Percentiles rank a stretch among this genome's conserved stretches.
Evolutionary conservation across 64 coral and sea anemone genomes (phyloP).

Genomic region (Catalaphyllia jardinei): DNA sequence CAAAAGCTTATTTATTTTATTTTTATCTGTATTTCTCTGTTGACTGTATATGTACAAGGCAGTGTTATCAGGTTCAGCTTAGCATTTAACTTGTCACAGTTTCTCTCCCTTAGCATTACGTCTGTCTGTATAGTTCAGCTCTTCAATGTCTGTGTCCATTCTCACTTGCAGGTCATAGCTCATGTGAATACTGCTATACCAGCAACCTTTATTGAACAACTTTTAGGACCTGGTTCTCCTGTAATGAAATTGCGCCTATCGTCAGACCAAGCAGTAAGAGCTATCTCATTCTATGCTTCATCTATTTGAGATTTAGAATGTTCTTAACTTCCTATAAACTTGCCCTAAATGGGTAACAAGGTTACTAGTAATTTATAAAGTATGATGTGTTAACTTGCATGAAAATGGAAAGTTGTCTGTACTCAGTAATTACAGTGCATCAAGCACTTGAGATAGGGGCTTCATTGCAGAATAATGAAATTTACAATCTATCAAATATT

Average conservation of each 20-base stretch:
- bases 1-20: too few relatives aligned
- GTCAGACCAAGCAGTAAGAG: constrained; percentile 91
- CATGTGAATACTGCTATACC: constrained; percentile 81
- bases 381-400: too few relatives aligned
- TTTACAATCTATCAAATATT: too few relatives aligned
- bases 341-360: neutral
- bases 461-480: too few relatives aligned
- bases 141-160: neutral
- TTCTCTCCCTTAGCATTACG: neutral
- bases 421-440: too few relatives aligned
- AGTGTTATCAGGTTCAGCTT: neutral
- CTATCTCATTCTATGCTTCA: neutral
- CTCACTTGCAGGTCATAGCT: constrained; percentile 61
- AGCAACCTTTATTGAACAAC: constrained; percentile 66
- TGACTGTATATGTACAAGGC: neutral
- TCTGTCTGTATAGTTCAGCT: neutral
- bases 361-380: too few relatives aligned
- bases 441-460: too few relatives aligned
- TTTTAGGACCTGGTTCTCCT: constrained; percentile 69
- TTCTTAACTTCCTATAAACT: neutral
- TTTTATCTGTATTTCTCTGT: too few relatives aligned
- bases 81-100: neutral
- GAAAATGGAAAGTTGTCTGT: too few relatives aligned
- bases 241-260: constrained; percentile 82
- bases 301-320: neutral